These are phyloP conservation scores for Drosophila carrolli DNA, from an alignment of 1,140 invertebrate genomes.

Conservation along the genomic window DNA sequence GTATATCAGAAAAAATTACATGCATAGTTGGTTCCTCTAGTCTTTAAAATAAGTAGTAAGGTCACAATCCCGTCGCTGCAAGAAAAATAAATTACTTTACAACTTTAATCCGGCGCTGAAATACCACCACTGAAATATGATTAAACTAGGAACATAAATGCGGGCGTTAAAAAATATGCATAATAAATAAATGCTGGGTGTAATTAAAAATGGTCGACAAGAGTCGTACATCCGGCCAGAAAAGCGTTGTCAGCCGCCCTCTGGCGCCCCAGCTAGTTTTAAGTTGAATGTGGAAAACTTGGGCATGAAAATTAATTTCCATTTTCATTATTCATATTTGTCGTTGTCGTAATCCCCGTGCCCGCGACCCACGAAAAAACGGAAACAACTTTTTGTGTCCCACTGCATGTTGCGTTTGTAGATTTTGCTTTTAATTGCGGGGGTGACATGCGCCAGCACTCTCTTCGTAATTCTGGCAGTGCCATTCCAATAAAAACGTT, in stretches of 20 bases:
- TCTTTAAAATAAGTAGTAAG: neutral
- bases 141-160: slow-evolving; percentile 28
- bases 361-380: slow-evolving; percentile 4
- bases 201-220: slow-evolving; percentile 64
- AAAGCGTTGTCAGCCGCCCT: slow-evolving; percentile 19
- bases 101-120: slow-evolving; percentile 30
- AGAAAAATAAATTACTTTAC: slow-evolving; percentile 50
- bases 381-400: slow-evolving; percentile 51
- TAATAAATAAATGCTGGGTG: slow-evolving; percentile 64
- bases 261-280: slow-evolving; percentile 42
- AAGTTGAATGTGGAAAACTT: slow-evolving; percentile 59
- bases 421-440: slow-evolving; percentile 74
- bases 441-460: slow-evolving; percentile 23
- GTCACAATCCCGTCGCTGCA: neutral
- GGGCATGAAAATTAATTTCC: slow-evolving; percentile 71
- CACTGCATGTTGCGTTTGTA: slow-evolving; percentile 52
- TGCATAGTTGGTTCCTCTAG: too few relatives aligned
- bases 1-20: too few relatives aligned
- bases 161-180: slow-evolving; percentile 55
- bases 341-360: slow-evolving; percentile 28
- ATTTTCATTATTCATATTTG: slow-evolving; percentile 74
- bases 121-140: slow-evolving; percentile 29
- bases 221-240: slow-evolving; percentile 36
- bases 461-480: slow-evolving; percentile 24
- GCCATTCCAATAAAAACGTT: slow-evolving; percentile 70